phyloP scores from a whole-genome alignment of 2,113 vertebrate genomes.

The Brienomyrus brachyistius region DNA sequence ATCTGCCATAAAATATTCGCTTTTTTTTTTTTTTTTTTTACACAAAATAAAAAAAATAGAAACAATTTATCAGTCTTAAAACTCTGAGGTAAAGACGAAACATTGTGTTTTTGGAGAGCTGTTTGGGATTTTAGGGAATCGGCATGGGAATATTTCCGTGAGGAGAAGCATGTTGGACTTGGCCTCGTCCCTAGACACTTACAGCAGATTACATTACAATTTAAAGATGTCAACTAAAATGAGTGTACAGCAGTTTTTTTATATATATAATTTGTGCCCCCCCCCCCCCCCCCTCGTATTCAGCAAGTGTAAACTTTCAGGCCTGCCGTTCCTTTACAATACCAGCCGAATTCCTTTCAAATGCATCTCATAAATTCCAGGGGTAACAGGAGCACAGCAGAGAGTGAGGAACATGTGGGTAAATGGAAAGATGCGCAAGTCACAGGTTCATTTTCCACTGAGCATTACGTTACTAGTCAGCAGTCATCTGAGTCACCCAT shows the following conservation, averaged over 20 bases:
- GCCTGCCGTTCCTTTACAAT: conserved; percentile 32
- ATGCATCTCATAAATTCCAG: conserved; percentile 13
- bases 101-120: conserved; percentile 41
- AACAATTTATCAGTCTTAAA: conserved; percentile 69
- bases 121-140: conserved; percentile 47
- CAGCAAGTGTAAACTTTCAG: conserved; percentile 27
- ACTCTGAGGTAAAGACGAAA: conserved; percentile 65
- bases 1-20: conserved; percentile 59
- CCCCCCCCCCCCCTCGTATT: conserved; percentile 32
- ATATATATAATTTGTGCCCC: conserved; percentile 17
- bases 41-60: conserved; percentile 56
- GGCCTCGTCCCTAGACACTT: conserved; percentile 47
- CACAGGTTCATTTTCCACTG: conserved; percentile 47
- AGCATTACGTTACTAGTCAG: conserved; percentile 48
- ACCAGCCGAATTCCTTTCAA: conserved; percentile 34
- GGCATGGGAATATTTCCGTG: conserved; percentile 40
- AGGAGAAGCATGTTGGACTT: conserved; percentile 35
- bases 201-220: conserved; percentile 65
- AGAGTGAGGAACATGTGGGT: conserved; percentile 32
- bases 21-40: conserved; percentile 44
- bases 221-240: conserved; percentile 48
- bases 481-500: conserved; percentile 42
- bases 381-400: conserved; percentile 32
- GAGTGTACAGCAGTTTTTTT: conserved; percentile 50
- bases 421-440: conserved; percentile 28